phyloP scores from a whole-genome alignment of 2,113 vertebrate genomes.

The Daboia siamensis region DNA sequence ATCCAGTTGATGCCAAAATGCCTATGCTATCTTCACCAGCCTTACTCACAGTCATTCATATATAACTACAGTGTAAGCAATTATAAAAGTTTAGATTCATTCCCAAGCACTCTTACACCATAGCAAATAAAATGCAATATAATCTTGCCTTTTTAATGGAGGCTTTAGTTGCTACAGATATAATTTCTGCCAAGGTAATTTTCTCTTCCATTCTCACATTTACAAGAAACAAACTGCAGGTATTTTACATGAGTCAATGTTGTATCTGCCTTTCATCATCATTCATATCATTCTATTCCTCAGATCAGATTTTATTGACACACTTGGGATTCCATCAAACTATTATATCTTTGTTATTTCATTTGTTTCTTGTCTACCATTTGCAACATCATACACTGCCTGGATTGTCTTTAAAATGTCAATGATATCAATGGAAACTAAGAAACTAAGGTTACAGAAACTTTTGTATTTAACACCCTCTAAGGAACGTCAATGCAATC shows the following conservation, averaged over 20 bases:
- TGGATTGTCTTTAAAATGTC: neutral
- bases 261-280: neutral
- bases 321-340: neutral
- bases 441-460: neutral
- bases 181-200: constrained; percentile 20
- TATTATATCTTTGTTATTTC: neutral
- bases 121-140: neutral
- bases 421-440: neutral
- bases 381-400: neutral
- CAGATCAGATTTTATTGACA: neutral
- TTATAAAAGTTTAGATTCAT: constrained; percentile 27
- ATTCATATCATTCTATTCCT: constrained; percentile 19
- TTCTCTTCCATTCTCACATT: neutral
- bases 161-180: constrained; percentile 34
- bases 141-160: constrained; percentile 37
- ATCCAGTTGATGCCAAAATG: constrained; percentile 5
- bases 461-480: neutral
- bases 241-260: constrained; percentile 15
- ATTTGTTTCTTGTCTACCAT: constrained; percentile 12
- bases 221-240: constrained; percentile 6
- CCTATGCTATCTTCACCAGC: constrained; percentile 29
- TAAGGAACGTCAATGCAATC: neutral
- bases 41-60: constrained; percentile 13
- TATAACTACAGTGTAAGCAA: neutral
- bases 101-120: neutral